Base-by-base conservation (phyloP, 2,888 invertebrate genomes). In the Psococerastis gibbosa region DNA sequence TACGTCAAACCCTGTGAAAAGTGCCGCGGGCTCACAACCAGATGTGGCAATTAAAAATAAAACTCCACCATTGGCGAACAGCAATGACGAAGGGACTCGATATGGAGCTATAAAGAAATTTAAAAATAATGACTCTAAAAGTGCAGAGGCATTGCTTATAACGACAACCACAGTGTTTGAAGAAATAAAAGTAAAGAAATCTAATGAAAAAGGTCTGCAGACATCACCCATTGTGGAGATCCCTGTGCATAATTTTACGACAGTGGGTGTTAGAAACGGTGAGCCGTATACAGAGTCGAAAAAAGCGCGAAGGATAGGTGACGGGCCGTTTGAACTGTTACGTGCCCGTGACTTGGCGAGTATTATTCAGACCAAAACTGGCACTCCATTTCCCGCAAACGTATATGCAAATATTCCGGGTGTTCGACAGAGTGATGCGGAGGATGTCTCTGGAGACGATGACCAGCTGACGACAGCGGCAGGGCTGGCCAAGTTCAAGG, bases 261-360 rank as follows among this genome's bases (percentile, higher is more conserved):
- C 27, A 11, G 27, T 27, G 6, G 27, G 51, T 13, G 53, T 57
- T 44, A 50, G 52, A 45, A 54, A 54, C 43, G 51, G 51, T 22
- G 47, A 47, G 11, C 22, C 50, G 16, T 46, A 49, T 22, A 48
- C 51, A 31, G 49, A 50, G 17, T 38, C 50, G 22, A 49, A 48
- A 33, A 50, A 49, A 2, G 34, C 50, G 8, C 43, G 44, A 2
- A 43, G 48, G 11, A 52, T 59, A 11, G 54, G 56, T 17, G 57
- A 55, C 42, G 60, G 58, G 42, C 56, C 58, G 22, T 70, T 67
- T 51, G 67, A 70, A 52, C 56, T 70, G 45, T 68, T 71, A 57
- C 60, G 66, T 38, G 65, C 67, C 2, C 60, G 68, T 46, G 71
- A 72, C 53, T 71, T 71, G 49, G 68, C 67, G 22, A 63, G 61